These are phyloP conservation scores for Lepidurus apus DNA, from an alignment of 1,140 invertebrate genomes.

Conservation along the genomic window DNA sequence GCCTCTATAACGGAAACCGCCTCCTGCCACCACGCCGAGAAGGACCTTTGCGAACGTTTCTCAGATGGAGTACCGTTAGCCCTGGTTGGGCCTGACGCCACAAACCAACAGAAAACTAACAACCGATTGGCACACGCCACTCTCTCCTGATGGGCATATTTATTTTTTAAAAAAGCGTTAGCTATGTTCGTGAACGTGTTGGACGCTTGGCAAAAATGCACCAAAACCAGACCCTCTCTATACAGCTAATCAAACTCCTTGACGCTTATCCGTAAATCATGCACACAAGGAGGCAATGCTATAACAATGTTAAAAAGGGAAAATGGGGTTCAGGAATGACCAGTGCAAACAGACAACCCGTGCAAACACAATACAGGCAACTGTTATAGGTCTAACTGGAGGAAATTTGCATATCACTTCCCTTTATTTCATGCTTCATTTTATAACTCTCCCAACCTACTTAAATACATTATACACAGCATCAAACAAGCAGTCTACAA, in stretches of 20 bases:
- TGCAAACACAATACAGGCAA: neutral
- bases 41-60: neutral
- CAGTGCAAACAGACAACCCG: neutral
- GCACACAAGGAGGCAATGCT: neutral
- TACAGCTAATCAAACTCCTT: neutral
- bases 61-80: neutral
- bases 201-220: neutral
- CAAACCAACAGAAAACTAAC: neutral
- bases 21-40: neutral
- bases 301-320: neutral
- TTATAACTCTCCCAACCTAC: neutral
- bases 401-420: neutral
- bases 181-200: neutral
- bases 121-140: neutral
- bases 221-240: no score
- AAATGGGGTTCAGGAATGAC: neutral
- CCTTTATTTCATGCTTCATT: neutral
- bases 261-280: neutral
- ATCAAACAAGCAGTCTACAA: neutral
- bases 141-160: neutral
- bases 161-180: constrained; percentile 18
- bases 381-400: neutral
- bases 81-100: neutral
- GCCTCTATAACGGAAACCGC: no score
- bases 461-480: neutral